A percentile compares a stretch with the other conserved stretches of the same genome.
These are phyloP conservation scores for Uria aalge DNA, from an alignment of 2,113 vertebrate genomes.

Conservation along the genomic window DNA sequence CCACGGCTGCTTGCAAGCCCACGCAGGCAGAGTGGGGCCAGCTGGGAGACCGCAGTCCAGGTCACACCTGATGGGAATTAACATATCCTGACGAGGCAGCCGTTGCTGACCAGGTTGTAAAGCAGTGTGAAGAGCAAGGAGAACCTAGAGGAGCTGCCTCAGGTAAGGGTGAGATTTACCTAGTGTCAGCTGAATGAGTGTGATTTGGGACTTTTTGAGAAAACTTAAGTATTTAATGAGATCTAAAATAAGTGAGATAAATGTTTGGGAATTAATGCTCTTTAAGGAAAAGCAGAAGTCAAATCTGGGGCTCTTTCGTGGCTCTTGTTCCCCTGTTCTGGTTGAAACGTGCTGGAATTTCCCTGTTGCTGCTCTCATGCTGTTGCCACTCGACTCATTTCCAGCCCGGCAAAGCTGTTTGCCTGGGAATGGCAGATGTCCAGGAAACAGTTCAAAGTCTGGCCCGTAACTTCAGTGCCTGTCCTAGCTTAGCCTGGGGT, in stretches of 20 bases:
- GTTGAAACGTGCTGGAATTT: fast-evolving
- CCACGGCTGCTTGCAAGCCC: not conserved
- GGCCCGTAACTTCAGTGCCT: not conserved
- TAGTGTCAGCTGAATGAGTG: too few relatives aligned
- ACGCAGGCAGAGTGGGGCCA: fast-evolving
- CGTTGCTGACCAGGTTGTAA: fast-evolving
- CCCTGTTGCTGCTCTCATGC: not conserved
- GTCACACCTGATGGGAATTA: not conserved
- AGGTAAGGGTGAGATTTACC: not conserved
- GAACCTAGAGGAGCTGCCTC: too few relatives aligned
- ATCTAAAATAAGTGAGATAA: not conserved
- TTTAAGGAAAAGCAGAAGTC: not conserved
- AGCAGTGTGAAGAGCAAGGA: fast-evolving
- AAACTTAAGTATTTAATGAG: fast-evolving
- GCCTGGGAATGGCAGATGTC: not conserved
- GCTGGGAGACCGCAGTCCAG: not conserved
- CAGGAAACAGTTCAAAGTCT: not conserved
- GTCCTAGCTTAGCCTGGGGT: not conserved
- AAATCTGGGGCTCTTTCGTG: not conserved
- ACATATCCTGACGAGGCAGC: fast-evolving
- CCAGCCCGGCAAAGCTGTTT: not conserved
- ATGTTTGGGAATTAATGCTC: not conserved
- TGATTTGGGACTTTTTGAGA: not conserved
- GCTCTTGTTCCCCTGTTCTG: not conserved
- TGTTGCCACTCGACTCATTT: fast-evolving